phyloP scores from a whole-genome alignment of 2,888 invertebrate genomes.

The Hoplodrina blanda region DNA sequence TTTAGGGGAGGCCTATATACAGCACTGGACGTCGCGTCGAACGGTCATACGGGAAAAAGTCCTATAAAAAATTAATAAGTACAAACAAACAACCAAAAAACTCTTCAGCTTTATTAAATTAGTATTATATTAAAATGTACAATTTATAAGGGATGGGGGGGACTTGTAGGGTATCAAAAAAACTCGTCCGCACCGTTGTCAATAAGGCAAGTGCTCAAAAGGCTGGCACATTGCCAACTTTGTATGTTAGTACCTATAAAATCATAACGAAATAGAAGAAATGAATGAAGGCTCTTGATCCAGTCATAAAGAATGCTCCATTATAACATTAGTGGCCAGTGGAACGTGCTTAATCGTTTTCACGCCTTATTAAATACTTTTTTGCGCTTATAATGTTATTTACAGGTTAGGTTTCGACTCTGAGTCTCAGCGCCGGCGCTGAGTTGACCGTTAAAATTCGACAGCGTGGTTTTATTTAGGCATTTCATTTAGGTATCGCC shows the following conservation, averaged over 20 bases:
- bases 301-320: slow-evolving; percentile 30
- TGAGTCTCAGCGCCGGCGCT: background rate
- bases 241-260: background rate
- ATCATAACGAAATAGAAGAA: slow-evolving; percentile 15
- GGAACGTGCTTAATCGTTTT: slow-evolving; percentile 42
- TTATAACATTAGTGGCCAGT: slow-evolving; percentile 28
- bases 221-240: too few species aligned
- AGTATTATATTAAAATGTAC: too few species aligned
- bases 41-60: too few species aligned
- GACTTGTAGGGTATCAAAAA: too few species aligned
- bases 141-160: too few species aligned
- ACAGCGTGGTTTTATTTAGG: background rate
- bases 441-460: background rate
- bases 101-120: too few species aligned
- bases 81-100: too few species aligned
- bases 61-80: too few species aligned
- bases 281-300: slow-evolving; percentile 43
- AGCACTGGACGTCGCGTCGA: too few species aligned
- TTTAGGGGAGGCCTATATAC: too few species aligned
- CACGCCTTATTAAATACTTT: slow-evolving; percentile 14
- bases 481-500: background rate
- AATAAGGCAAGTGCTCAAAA: too few species aligned
- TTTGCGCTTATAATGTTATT: slow-evolving; percentile 1
- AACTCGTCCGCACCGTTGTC: too few species aligned
- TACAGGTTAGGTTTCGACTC: background rate